Conservation (phyloP, 2,888 invertebrate genomes). For the Nyleta sp. region DNA sequence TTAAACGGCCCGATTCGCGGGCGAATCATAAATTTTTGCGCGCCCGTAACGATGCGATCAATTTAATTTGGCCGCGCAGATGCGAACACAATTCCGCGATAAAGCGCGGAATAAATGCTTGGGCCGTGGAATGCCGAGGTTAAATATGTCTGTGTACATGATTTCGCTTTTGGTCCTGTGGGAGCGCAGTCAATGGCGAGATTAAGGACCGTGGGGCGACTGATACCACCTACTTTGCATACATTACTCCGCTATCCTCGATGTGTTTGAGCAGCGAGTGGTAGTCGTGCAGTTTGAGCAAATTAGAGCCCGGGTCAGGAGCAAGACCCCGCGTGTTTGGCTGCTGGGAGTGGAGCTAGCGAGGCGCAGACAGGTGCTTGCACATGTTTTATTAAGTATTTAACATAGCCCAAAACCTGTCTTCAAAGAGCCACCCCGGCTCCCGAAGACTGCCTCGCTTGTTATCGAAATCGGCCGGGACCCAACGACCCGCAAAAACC, state of each 20-base stretch:
- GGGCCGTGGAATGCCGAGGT: constrained; percentile 39
- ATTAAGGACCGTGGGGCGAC: constrained; percentile 70
- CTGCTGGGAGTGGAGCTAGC: constrained; percentile 38
- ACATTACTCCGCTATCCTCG: constrained; percentile 69
- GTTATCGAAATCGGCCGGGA: constrained; percentile 63
- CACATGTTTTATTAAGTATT: constrained; percentile 65
- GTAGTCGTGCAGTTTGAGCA: constrained; percentile 63
- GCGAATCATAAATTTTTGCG: constrained; percentile 45
- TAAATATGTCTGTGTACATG: constrained; percentile 54
- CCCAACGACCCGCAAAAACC: constrained; percentile 53
- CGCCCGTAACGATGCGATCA: too few relatives aligned
- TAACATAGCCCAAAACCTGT: constrained; percentile 64
- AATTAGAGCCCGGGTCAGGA: constrained; percentile 59
- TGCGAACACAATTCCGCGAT: constrained; percentile 50
- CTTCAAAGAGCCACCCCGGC: constrained; percentile 64
- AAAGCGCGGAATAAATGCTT: constrained; percentile 49
- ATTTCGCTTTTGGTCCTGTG: constrained; percentile 55
- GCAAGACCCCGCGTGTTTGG: constrained; percentile 47
- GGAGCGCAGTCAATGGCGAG: constrained; percentile 70
- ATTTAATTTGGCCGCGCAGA: constrained; percentile 42
- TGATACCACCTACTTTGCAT: constrained; percentile 76
- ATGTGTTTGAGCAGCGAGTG: constrained; percentile 58
- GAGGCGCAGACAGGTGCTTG: constrained; percentile 58
- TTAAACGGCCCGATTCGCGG: background rate
- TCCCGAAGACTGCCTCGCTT: constrained; percentile 44